Percentiles rank a stretch among this genome's conserved stretches.
Conservation (phyloP, 30 jellyfish, hydroid and myxozoan genomes). For the Cassiopea xamachana region DNA sequence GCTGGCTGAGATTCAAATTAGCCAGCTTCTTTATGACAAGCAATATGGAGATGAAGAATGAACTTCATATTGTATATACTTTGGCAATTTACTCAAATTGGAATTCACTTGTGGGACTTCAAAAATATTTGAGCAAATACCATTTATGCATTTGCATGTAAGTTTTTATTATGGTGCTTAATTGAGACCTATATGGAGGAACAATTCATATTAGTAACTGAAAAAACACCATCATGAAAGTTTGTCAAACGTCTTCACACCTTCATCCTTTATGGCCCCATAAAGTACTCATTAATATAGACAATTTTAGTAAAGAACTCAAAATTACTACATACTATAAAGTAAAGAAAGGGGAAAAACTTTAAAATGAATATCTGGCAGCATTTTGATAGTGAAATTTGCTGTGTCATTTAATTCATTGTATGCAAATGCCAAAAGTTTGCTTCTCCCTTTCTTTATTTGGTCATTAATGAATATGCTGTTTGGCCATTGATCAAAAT, state of each 20-base stretch:
- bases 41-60: too few species aligned
- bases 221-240: not conserved
- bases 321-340: not conserved
- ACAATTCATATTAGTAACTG: not conserved
- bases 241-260: not conserved
- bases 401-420: not conserved
- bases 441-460: too few species aligned
- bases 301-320: not conserved
- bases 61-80: too few species aligned
- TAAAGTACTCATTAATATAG: not conserved
- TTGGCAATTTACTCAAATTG: not conserved
- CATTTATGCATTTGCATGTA: not conserved
- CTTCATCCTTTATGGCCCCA: not conserved
- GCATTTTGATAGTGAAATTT: not conserved
- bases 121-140: not conserved
- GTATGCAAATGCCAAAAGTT: not conserved
- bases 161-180: not conserved
- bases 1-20: too few species aligned
- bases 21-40: too few species aligned
- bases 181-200: not conserved
- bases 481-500: not conserved
- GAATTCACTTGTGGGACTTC: not conserved
- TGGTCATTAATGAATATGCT: not conserved
- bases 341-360: not conserved
- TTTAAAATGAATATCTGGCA: not conserved